Evolutionary conservation across 2,113 vertebrate species (phyloP), one percentile per base, ranked within the genome.

Genomic region (Caranx melampygus): DNA sequence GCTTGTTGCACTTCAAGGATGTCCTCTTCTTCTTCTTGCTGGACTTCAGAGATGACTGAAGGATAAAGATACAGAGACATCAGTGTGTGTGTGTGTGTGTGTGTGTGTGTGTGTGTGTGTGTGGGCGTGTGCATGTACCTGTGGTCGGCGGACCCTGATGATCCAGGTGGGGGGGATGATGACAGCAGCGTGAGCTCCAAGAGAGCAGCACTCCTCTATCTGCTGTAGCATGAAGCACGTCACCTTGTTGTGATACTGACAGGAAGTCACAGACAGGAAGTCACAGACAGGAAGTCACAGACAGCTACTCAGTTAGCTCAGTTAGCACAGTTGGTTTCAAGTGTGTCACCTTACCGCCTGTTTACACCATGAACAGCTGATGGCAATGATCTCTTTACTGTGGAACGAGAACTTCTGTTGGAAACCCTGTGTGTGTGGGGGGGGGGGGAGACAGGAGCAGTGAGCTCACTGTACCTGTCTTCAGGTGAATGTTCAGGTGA

Each of bases 301-400:
- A 26, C 26, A 26, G 26, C 26, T 26, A 26, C 26, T 26, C 26
- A 26, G 26, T 26, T 26, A 26, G 26, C 26, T 26, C 26, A 26
- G 26, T 26, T 26, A 26, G 26, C 26, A 26, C 26, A 26, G 26
- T 26, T 26, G 1, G 26, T 26, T 26, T 26, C 26, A 26, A 26
- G 26, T 4, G 5, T 33, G 16, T 52, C 6, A 52, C 6, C 40
- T 42, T 42, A 99, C 98, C 10, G 98, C 98, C 89, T 98, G 97
- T 90, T 99, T 99, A 92, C 97, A 99, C 98, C 98, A 99, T 14
- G 98, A 99, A 88, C 98, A 99, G 93, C 98, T 99, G 95, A 99
- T 99, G 87, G 98, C 98, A 59, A 99, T 96, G 0, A 99, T 97
- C 93, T 99, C 98, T 94, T 99, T 99, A 93, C 96, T 98, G 90